Evolutionary conservation across 1,140 invertebrate genomes (phyloP).

Genomic region (Cardiocondyla obscurior): DNA sequence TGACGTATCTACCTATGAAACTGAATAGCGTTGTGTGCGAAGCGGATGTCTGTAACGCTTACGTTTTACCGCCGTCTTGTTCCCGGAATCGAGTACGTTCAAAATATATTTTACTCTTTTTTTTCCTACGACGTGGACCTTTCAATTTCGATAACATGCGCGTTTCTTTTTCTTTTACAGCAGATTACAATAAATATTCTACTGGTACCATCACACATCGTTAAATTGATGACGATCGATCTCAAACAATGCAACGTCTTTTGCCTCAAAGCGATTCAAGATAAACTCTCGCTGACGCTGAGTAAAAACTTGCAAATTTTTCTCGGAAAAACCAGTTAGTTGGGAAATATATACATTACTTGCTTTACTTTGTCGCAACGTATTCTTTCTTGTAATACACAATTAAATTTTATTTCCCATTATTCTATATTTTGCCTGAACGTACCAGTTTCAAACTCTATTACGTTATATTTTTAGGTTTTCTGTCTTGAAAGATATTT

Average conservation of each 20-base stretch:
- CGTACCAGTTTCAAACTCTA: neutral
- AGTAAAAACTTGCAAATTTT: conserved; percentile 73
- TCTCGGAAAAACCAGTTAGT: conserved; percentile 74
- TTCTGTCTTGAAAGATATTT: neutral
- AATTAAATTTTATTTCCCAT: neutral
- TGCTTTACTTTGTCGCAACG: conserved; percentile 10
- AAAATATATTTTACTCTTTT: too few species aligned
- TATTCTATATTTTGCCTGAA: neutral
- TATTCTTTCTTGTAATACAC: neutral
- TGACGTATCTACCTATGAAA: conserved; percentile 37
- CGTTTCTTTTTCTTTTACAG: neutral
- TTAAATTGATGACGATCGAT: conserved; percentile 71
- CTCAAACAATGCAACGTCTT: conserved; percentile 71
- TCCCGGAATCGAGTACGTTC: conserved; percentile 11
- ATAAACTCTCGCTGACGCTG: conserved; percentile 74
- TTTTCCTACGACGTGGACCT: too few species aligned
- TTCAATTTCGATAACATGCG: neutral
- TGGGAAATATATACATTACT: conserved; percentile 18
- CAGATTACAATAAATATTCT: conserved; percentile 69
- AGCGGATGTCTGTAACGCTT: conserved; percentile 32
- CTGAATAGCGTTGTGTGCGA: conserved; percentile 33
- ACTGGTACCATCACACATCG: conserved; percentile 71
- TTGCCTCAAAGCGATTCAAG: conserved; percentile 76
- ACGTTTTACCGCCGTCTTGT: conserved; percentile 24
- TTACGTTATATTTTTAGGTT: neutral